Conservation (phyloP, 2,797 vertebrate genomes). For the Chromis chromis region DNA sequence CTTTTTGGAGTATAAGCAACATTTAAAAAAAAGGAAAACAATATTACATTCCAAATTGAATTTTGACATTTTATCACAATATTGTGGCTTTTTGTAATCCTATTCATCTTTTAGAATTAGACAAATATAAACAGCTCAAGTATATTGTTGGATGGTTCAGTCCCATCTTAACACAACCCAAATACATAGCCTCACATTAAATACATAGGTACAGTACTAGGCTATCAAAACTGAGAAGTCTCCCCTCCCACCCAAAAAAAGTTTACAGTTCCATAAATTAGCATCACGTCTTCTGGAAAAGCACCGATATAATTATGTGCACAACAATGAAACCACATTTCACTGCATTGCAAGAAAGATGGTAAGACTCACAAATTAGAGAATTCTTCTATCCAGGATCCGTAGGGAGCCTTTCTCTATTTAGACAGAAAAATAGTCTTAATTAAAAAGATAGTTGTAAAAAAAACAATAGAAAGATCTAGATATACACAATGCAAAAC, state of each 20-base stretch:
- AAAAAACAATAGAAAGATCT: constrained; percentile 49
- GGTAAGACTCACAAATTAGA: constrained; percentile 36
- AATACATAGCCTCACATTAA: constrained; percentile 75
- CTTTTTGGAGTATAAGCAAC: constrained; percentile 55
- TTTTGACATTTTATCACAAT: constrained; percentile 56
- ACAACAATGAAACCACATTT: constrained; percentile 77
- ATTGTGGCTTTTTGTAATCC: constrained; percentile 37
- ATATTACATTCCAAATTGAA: constrained; percentile 56
- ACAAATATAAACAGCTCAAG: constrained; percentile 75
- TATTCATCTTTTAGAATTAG: constrained; percentile 47
- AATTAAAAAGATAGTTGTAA: constrained; percentile 52
- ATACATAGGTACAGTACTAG: constrained; percentile 82
- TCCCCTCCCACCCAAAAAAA: constrained; percentile 30
- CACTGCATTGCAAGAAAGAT: constrained; percentile 69
- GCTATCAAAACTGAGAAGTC: constrained; percentile 71
- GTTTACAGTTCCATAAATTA: constrained; percentile 84
- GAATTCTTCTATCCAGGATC: constrained; percentile 39
- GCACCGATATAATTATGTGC: constrained; percentile 78
- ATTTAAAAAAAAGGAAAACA: constrained; percentile 51
- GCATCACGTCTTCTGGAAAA: constrained; percentile 81
- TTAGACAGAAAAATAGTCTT: constrained; percentile 42
- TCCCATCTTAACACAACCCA: constrained; percentile 62
- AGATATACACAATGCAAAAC: constrained; percentile 71
- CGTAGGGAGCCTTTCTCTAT: constrained; percentile 54
- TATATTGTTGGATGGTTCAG: constrained; percentile 68